Evolutionary conservation across 2,888 invertebrate species (phyloP).

Genomic region (Kuschelorhynchus macadamiae): DNA sequence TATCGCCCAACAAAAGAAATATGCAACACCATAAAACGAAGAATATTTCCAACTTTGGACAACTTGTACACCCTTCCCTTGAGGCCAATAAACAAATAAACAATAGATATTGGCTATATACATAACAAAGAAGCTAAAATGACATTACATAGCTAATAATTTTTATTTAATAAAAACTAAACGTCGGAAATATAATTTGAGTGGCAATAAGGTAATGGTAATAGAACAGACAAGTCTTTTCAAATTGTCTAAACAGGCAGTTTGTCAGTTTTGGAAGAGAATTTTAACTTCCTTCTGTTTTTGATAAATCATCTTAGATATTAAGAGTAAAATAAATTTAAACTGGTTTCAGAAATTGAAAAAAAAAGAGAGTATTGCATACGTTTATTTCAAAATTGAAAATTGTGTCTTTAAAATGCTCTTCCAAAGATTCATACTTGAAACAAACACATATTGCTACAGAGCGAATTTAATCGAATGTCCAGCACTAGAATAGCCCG

Average conservation of each 20-base stretch:
- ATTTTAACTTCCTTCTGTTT: conserved; percentile 20
- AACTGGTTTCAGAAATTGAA: too few species aligned
- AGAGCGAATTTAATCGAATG: conserved; percentile 23
- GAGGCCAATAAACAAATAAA: conserved; percentile 38
- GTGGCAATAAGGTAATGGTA: conserved; percentile 46
- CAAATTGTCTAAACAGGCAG: conserved; percentile 35
- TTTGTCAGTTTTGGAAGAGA: conserved; percentile 38
- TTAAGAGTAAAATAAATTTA: too few species aligned
- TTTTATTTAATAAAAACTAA: conserved; percentile 49
- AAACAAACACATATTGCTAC: conserved; percentile 33
- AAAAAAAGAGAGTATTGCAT: too few species aligned
- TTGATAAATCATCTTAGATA: too few species aligned
- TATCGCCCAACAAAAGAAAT: conserved; percentile 8
- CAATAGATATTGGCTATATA: conserved; percentile 48
- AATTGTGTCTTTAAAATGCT: conserved; percentile 27
- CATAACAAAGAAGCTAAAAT: conserved; percentile 51
- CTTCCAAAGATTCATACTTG: conserved; percentile 22
- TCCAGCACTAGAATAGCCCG: conserved; percentile 26
- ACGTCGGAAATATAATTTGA: conserved; percentile 49
- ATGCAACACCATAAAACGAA: conserved; percentile 2
- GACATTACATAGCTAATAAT: conserved; percentile 46
- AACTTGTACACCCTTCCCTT: conserved; percentile 4
- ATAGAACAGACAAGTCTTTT: conserved; percentile 43
- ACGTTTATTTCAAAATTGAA: too few species aligned
- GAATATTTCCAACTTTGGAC: conserved; percentile 20